phyloP scores from a whole-genome alignment of 2,797 vertebrate species.

The Peromyscus aztecus region DNA sequence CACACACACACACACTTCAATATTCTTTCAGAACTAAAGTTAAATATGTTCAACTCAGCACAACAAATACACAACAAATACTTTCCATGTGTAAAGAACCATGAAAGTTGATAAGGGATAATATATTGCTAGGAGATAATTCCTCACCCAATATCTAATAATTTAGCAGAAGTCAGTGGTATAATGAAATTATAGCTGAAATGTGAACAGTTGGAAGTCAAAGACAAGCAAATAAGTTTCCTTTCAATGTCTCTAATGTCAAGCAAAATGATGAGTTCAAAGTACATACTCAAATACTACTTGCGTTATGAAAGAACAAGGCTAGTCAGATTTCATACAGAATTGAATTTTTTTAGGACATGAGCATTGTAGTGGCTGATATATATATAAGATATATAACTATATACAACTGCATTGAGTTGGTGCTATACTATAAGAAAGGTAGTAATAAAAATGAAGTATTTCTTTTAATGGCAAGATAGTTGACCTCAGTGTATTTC shows the following conservation, averaged over 20 bases:
- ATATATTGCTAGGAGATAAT: conserved; percentile 2
- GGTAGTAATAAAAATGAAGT: background rate
- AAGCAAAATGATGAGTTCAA: background rate
- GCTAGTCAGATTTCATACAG: background rate
- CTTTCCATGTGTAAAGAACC: background rate
- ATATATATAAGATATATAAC: background rate
- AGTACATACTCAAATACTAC: background rate
- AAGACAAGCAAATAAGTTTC: background rate
- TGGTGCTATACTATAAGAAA: background rate
- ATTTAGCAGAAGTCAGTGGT: background rate
- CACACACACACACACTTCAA: background rate
- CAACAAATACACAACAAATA: background rate
- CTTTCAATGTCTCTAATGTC: background rate
- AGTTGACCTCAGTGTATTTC: background rate
- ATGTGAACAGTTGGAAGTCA: background rate
- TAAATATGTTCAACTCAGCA: background rate
- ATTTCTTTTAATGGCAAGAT: background rate
- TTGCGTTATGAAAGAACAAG: background rate
- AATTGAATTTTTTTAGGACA: background rate
- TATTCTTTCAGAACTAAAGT: background rate
- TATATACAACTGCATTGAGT: background rate
- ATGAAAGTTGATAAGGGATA: background rate
- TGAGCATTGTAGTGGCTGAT: background rate
- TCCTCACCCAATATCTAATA: background rate
- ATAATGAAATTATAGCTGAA: background rate